phyloP scores from a whole-genome alignment of 1,140 invertebrate genomes.

The Aphis craccivora region DNA sequence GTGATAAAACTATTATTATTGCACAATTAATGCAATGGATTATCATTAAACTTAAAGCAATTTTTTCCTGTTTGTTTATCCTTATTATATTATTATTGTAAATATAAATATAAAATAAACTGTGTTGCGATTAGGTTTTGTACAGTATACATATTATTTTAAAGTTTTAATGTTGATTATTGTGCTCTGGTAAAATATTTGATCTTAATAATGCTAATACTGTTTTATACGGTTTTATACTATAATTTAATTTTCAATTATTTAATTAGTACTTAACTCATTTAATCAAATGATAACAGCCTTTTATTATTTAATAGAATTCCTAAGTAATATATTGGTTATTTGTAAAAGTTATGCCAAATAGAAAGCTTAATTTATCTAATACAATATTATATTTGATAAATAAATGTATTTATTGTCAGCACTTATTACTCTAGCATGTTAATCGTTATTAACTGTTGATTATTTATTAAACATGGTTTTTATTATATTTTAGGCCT shows the following conservation, averaged over 20 bases:
- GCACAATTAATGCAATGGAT: not conserved
- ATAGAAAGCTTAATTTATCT: not conserved
- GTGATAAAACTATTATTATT: not conserved
- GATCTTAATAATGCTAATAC: not conserved
- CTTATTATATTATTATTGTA: not conserved
- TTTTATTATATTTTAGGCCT: constrained; percentile 39
- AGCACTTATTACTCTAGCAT: not conserved
- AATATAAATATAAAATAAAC: not conserved
- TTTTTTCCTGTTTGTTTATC: not conserved
- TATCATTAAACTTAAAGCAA: not conserved
- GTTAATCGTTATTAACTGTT: not conserved
- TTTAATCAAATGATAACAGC: not conserved
- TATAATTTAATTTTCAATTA: not conserved
- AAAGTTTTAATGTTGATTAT: not conserved
- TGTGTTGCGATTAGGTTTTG: not conserved
- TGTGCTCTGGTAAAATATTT: not conserved
- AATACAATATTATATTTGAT: not conserved
- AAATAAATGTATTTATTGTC: not conserved
- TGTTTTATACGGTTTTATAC: not conserved
- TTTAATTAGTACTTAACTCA: not conserved
- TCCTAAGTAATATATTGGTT: not conserved
- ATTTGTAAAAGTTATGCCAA: not conserved
- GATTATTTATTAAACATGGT: not conserved
- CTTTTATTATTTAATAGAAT: not conserved
- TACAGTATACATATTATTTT: not conserved